phyloP scores from a whole-genome alignment of 37 sponge, comb jelly and placozoan genomes.

The Aplysina aerophoba region DNA sequence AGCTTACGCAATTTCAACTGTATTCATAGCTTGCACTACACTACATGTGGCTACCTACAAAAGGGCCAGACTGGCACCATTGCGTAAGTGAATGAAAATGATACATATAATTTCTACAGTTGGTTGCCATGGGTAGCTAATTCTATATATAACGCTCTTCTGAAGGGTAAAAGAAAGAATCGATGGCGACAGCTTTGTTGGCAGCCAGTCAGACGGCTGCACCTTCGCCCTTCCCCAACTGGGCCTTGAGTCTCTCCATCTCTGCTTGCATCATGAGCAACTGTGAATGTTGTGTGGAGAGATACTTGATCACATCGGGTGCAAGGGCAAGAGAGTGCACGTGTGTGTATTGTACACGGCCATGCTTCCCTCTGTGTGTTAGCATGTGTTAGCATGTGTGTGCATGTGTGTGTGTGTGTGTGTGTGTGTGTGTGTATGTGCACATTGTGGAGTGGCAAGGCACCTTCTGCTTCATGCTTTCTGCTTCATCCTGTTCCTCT shows the following conservation, averaged over 20 bases:
- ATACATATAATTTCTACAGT: too few relatives aligned
- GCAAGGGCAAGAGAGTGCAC: background rate
- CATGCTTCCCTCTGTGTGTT: background rate
- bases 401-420: conserved; percentile 38
- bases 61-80: too few relatives aligned
- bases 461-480: background rate
- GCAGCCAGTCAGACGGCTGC: background rate
- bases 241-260: conserved; percentile 17
- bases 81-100: too few relatives aligned
- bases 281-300: background rate
- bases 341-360: conserved; percentile 5
- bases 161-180: too few relatives aligned
- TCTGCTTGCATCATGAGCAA: conserved; percentile 13
- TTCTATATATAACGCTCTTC: too few relatives aligned
- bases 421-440: conserved; percentile 30
- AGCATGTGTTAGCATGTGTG: conserved; percentile 37
- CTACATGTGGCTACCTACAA: too few relatives aligned
- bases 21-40: too few relatives aligned
- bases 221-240: conserved; percentile 12
- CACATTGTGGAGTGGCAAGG: background rate
- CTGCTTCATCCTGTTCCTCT: background rate
- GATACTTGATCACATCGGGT: background rate
- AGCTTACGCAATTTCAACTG: too few relatives aligned
- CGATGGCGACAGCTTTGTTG: background rate
- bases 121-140: too few relatives aligned